Base-by-base conservation (phyloP, 2,888 invertebrate species). In the Lithophane leautieri region DNA sequence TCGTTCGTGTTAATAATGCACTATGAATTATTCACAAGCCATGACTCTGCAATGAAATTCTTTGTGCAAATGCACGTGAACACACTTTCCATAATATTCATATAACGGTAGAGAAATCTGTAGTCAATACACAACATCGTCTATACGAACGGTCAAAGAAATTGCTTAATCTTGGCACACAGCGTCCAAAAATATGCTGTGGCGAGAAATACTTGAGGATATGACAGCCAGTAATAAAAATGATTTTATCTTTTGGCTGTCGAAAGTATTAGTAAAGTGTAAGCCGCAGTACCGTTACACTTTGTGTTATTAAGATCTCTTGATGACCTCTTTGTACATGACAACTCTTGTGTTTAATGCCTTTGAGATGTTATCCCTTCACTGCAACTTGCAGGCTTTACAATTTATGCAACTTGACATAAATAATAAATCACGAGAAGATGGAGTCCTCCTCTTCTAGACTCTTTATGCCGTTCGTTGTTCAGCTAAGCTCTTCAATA, bases 1-100 rank as follows among this genome's bases (percentile, higher is more conserved):
- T 67, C 52, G 85, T 88, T 91, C 92, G 92, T 91, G 92, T 87
- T 89, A 87, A 91, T 92, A 92, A 90, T 90, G 89, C 89, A 86
- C 76, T 88, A 94, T 94, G 95, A 94, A 95, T 95, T 89, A 95
- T 95, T 94, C 92, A 94, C 88, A 82, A 90, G 89, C 86, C 86
- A 90, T 89, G 85, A 85, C 84, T 87, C 85, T 86, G 89, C 90
- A 89, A 92, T 91, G 90, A 91, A 92, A 91, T 91, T 91, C 89
- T 89, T 88, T 86, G 88, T 89, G 88, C 88, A 89, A 87, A 87
- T 80, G 84, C 88, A 88, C 86, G 83, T 87, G 86, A 88, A 81
- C 82, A 84, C 82, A 90, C 92, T 93, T 92, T 93, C 92, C 91
- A 92, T 92, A 91, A 86, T 86, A 88, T 86, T 85, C 88, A 89